Conservation (phyloP, 2,797 vertebrate genomes). For the Miichthys miiuy region DNA sequence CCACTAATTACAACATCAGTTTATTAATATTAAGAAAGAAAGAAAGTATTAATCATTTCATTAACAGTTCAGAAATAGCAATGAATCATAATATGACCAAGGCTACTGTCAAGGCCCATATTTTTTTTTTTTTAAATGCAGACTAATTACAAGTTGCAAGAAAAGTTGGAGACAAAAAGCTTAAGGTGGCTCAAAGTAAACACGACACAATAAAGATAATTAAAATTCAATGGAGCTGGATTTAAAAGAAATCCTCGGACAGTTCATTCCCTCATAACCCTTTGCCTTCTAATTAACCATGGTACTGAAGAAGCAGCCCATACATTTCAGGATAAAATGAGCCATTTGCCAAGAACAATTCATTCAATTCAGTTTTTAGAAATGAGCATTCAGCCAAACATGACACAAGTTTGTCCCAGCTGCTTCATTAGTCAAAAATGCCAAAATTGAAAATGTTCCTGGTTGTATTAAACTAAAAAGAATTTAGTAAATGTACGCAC, state of each 20-base stretch:
- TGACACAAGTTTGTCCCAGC: neutral
- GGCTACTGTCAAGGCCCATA: conserved; percentile 39
- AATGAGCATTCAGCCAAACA: conserved; percentile 7
- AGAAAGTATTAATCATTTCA: conserved; percentile 84
- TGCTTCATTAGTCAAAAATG: neutral
- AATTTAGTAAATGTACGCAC: neutral
- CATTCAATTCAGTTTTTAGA: neutral
- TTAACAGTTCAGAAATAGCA: conserved; percentile 73
- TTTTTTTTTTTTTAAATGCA: conserved; percentile 73
- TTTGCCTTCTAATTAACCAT: conserved; percentile 69
- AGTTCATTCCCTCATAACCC: conserved; percentile 58
- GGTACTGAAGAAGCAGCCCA: conserved; percentile 16
- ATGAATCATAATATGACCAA: conserved; percentile 81
- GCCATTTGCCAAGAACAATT: conserved; percentile 32
- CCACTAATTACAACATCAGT: conserved; percentile 80
- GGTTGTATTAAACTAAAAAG: neutral
- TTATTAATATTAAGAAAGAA: conserved; percentile 83
- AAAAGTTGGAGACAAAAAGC: conserved; percentile 71
- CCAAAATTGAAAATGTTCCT: conserved; percentile 5
- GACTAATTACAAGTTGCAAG: conserved; percentile 77
- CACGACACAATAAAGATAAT: conserved; percentile 74
- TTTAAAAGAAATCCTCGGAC: conserved; percentile 67
- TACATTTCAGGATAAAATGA: conserved; percentile 55
- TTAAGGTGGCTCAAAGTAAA: conserved; percentile 74
- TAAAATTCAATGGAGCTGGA: conserved; percentile 64